Conservation (phyloP, 2,888 invertebrate genomes). For the Sthenelais limicola region DNA sequence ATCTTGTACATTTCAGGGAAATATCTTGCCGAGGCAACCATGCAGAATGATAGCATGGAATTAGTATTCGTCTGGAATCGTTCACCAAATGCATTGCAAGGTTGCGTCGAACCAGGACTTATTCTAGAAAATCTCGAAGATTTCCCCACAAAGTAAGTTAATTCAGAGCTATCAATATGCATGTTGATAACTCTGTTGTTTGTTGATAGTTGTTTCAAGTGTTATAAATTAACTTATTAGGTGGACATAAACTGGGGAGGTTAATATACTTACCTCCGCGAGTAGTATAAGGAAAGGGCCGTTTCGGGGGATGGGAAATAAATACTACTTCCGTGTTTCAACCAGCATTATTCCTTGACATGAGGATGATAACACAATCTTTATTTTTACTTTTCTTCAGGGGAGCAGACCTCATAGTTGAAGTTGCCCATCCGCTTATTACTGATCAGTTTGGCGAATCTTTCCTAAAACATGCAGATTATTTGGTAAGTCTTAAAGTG, state of each 20-base stretch:
- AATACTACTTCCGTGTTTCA: too few relatives aligned
- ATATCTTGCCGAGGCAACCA: conserved; percentile 69
- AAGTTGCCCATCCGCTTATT: conserved; percentile 76
- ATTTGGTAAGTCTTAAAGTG: conserved; percentile 71
- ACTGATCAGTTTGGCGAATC: conserved; percentile 71
- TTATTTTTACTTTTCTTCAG: conserved; percentile 50
- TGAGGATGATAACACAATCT: too few relatives aligned
- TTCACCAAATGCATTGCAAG: conserved; percentile 57
- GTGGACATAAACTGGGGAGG: too few relatives aligned
- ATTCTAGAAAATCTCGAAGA: conserved; percentile 66
- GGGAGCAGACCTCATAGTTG: conserved; percentile 73
- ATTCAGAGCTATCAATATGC: too few relatives aligned
- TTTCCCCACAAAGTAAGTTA: conserved; percentile 55
- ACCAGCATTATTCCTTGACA: too few relatives aligned
- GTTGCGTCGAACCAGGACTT: conserved; percentile 54
- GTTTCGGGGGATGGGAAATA: too few relatives aligned
- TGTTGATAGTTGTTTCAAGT: too few relatives aligned
- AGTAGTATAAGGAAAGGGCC: too few relatives aligned
- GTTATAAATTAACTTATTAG: too few relatives aligned
- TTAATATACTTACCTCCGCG: too few relatives aligned
- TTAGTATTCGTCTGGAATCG: conserved; percentile 74
- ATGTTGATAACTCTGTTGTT: too few relatives aligned
- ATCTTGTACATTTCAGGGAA: conserved; percentile 72
- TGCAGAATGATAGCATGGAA: conserved; percentile 62
- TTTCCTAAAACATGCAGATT: conserved; percentile 73